Base-by-base conservation (phyloP, 2,888 invertebrate species). In the Syrista parreyssii region DNA sequence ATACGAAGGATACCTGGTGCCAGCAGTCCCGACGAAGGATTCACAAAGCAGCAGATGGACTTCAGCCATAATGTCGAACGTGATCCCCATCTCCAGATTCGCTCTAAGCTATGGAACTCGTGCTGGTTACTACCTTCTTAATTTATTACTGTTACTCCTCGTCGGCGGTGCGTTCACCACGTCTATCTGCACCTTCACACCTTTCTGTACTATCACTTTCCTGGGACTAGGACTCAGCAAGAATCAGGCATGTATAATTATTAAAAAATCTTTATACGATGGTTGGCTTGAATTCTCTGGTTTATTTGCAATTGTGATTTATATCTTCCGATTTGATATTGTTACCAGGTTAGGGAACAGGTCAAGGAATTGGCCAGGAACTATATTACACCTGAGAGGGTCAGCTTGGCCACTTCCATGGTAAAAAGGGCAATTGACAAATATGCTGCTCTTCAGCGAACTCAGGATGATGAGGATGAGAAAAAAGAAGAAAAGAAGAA, bases 391-490 rank as follows among this genome's bases (percentile, higher is more conserved):
- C 93, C 94, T 0, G 94, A 95, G 73, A 92, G 92, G 55, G 92
- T 95, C 68, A 93, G 94, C 36, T 91, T 92, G 3, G 93, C 94
- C 0, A 93, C 94, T 3, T 92, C 93, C 11, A 92, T 95, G 71
- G 94, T 95, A 1, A 93, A 93, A 84, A 93, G 92, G 68, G 95
- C 95, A 4, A 93, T 95, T 77, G 93, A 94, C 76, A 94, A 94
- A 86, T 95, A 94, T 69, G 68, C 78, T 15, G 79, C 79, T 40
- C 76, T 83, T 75, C 83, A 86, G 35, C 73, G 80, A 4, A 78
- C 79, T 23, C 80, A 80, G 55, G 55, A 32, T 9, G 76, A 79
- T 0, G 74, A 76, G 33, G 68, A 36, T 12, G 81, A 80, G 12
- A 32, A 32, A 35, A 40, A 40, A 23, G 68, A 74, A 35, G 55